Percentiles rank a stretch among this genome's conserved stretches.
These are phyloP conservation scores for Meteorus sp. DNA, from an alignment of 1,140 invertebrate genomes.

Conservation along the genomic window DNA sequence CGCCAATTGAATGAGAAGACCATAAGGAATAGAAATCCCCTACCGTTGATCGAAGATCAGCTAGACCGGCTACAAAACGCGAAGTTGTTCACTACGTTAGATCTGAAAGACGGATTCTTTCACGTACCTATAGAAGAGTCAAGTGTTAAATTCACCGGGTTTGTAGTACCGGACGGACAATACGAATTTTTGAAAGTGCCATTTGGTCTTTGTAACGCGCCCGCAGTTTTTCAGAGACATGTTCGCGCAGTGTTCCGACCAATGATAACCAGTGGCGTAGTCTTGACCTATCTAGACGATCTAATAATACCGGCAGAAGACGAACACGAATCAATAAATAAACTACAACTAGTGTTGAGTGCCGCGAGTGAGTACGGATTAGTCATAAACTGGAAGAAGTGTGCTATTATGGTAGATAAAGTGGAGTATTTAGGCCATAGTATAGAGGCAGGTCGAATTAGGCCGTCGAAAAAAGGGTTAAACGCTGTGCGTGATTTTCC, in stretches of 20 bases:
- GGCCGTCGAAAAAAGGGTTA: neutral
- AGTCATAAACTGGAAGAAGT: constrained; percentile 39
- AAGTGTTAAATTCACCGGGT: constrained; percentile 13
- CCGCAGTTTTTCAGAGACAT: constrained; percentile 25
- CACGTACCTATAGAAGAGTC: constrained; percentile 6
- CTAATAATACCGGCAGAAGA: constrained; percentile 20
- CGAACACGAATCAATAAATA: constrained; percentile 21
- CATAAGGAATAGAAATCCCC: constrained; percentile 6
- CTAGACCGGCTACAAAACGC: neutral
- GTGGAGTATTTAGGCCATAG: constrained; percentile 15
- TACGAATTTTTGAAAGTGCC: constrained; percentile 41
- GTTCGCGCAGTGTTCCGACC: constrained; percentile 36
- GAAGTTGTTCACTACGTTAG: neutral
- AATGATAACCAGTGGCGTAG: neutral
- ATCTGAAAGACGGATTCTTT: constrained; percentile 7
- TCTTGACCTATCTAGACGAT: constrained; percentile 25
- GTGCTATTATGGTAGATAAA: constrained; percentile 19
- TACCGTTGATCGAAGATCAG: constrained; percentile 10
- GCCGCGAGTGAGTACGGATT: constrained; percentile 30
- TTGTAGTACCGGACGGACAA: constrained; percentile 28
- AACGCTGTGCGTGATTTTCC: constrained; percentile 13
- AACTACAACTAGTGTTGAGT: constrained; percentile 32
- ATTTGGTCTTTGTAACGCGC: constrained; percentile 40
- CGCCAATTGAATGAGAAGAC: constrained; percentile 17
- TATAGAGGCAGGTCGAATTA: neutral